Base-by-base conservation (phyloP, 53 echinoderm and acorn worm genomes). In the Apostichopus leukothele region DNA sequence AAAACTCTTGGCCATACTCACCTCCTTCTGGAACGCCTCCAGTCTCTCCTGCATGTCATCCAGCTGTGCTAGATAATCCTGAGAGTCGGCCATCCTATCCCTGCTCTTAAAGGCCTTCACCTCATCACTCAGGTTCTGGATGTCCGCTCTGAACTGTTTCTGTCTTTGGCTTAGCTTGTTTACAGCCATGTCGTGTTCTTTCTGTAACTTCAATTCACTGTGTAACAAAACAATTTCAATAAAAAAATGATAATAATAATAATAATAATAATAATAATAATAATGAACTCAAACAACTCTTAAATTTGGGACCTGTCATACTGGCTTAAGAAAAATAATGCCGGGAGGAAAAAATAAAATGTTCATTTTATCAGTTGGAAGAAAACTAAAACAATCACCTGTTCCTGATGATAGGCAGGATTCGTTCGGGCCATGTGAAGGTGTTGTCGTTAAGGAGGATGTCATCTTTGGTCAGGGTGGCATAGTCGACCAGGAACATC, bases 401-500 rank as follows among this genome's bases (percentile, higher is more conserved):
- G 88, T 96, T 98, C 50, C 92, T 90, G 75, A 98, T 98, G 50
- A 98, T 93, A 52, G 98, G 98, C 86, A 98, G 90, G 79, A 98
- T 94, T 90, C 98, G 92, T 77, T 95, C 92, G 6, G 94, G 93
- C 98, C 98, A 98, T 9, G 98, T 98, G 87, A 98, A 98, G 63
- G 98, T 98, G 22, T 95, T 95, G 79, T 93, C 94, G 90, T 98
- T 98, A 10, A 98, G 95, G 61, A 91, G 86, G 7, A 98, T 87
- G 88, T 98, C 98, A 88, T 96, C 94, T 92, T 91, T 94, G 27
- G 88, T 52, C 86, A 98, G 81, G 81, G 93, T 94, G 83, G 97
- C 93, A 86, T 98, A 96, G 91, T 98, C 97, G 93, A 98, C 94
- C 77, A 98, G 91, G 51, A 98, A 98, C 79, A 98, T 92, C 76